Conservation (phyloP, 1,140 invertebrate genomes). For the Tetragonula clypearis region DNA sequence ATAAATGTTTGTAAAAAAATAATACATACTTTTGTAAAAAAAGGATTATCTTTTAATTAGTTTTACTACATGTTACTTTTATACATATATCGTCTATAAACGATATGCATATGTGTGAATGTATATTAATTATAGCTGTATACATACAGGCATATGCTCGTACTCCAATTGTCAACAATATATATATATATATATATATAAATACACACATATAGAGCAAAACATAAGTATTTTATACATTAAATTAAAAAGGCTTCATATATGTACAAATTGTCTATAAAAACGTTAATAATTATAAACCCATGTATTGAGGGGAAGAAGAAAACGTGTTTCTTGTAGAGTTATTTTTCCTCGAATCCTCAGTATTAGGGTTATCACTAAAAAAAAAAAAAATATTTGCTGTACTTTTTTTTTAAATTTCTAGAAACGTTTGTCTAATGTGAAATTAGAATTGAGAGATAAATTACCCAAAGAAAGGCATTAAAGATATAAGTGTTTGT, state of each 20-base stretch:
- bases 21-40: conserved; percentile 69
- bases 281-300: conserved; percentile 74
- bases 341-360: conserved; percentile 74
- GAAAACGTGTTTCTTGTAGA: conserved; percentile 74
- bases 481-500: conserved; percentile 86
- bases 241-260: conserved; percentile 56
- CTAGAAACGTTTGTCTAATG: neutral
- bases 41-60: conserved; percentile 68
- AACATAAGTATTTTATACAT: conserved; percentile 50
- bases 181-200: conserved; percentile 29
- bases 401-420: neutral
- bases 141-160: conserved; percentile 46
- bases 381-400: conserved; percentile 40
- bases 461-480: conserved; percentile 92
- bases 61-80: conserved; percentile 62
- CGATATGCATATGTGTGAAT: conserved; percentile 54
- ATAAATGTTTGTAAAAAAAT: conserved; percentile 46
- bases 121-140: conserved; percentile 55
- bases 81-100: conserved; percentile 52
- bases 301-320: conserved; percentile 80
- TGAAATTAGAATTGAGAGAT: conserved; percentile 1
- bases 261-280: conserved; percentile 73
- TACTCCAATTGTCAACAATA: conserved; percentile 47
- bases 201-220: conserved; percentile 37
- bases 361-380: conserved; percentile 75